A percentile compares a stretch with the other conserved stretches of the same genome.
phyloP scores from a whole-genome alignment of 2,797 vertebrate species.

The Sylvilagus floridanus region DNA sequence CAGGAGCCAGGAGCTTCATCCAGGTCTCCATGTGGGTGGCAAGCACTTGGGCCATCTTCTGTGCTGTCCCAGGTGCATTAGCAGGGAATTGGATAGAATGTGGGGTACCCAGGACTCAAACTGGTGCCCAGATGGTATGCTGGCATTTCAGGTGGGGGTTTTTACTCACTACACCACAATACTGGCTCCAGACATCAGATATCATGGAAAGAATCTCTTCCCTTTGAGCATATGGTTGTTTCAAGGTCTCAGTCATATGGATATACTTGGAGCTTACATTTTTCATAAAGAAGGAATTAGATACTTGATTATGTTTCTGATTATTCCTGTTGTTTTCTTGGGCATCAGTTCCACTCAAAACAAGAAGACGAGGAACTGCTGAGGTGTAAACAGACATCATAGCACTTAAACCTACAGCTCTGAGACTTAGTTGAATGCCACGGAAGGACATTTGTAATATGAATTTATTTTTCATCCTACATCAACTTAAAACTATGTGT shows the following conservation, averaged over 20 bases:
- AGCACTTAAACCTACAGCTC: neutral
- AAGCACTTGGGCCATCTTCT: too few species aligned
- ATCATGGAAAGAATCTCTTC: neutral
- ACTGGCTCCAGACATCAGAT: too few species aligned
- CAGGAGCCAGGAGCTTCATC: too few species aligned
- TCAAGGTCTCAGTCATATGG: neutral
- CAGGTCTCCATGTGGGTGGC: too few species aligned
- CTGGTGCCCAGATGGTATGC: too few species aligned
- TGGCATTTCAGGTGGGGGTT: too few species aligned
- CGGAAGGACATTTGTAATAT: neutral
- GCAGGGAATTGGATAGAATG: too few species aligned
- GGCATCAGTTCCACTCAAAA: neutral
- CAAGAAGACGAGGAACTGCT: neutral
- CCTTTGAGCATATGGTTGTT: neutral
- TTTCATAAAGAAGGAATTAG: neutral
- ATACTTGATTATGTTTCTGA: neutral
- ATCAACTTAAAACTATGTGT: neutral
- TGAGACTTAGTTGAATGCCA: slow-evolving; percentile 6
- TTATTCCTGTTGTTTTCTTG: slow-evolving; percentile 23
- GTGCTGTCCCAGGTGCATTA: too few species aligned
- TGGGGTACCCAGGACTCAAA: too few species aligned
- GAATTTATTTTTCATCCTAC: neutral
- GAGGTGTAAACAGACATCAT: neutral
- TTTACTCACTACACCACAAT: too few species aligned
- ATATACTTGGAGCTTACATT: neutral